Percentiles rank a stretch among this genome's conserved stretches.
Conservation (phyloP, 2,888 invertebrate species). For the Aleiodes alternator region DNA sequence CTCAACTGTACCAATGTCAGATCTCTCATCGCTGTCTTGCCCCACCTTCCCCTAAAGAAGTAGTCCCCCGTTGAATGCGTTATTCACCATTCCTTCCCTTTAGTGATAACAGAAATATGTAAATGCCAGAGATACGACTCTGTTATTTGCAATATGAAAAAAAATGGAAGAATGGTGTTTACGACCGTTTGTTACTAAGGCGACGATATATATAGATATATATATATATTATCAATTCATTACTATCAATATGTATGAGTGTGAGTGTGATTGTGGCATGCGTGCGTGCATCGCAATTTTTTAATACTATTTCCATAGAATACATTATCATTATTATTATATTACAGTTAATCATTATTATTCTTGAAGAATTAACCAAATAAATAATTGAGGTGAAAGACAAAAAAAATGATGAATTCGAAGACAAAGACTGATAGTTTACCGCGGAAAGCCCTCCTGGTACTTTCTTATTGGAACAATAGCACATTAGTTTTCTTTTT, state of each 20-base stretch:
- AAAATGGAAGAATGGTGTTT: no score
- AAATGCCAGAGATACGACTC: no score
- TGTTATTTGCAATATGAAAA: no score
- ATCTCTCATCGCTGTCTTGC: no score
- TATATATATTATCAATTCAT: constrained; percentile 11
- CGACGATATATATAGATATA: no score
- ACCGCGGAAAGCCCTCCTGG: neutral
- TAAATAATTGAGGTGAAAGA: constrained; percentile 11
- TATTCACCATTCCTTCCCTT: no score
- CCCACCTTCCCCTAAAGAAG: no score
- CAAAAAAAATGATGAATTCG: constrained; percentile 2
- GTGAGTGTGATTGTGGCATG: constrained; percentile 34
- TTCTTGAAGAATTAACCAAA: constrained; percentile 17
- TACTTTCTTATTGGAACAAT: constrained; percentile 16
- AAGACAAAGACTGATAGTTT: constrained; percentile 43
- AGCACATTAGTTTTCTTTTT: constrained; percentile 35
- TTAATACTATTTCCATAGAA: constrained; percentile 17
- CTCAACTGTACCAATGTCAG: no score
- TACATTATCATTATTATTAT: constrained; percentile 8
- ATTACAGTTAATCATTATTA: no score
- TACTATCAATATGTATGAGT: constrained; percentile 34
- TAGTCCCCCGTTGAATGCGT: no score
- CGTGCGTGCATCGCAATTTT: constrained; percentile 43
- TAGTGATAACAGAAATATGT: no score
- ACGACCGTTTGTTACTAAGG: no score